Base-by-base conservation (phyloP, 2,797 vertebrate genomes). In the Sternotherus odoratus region DNA sequence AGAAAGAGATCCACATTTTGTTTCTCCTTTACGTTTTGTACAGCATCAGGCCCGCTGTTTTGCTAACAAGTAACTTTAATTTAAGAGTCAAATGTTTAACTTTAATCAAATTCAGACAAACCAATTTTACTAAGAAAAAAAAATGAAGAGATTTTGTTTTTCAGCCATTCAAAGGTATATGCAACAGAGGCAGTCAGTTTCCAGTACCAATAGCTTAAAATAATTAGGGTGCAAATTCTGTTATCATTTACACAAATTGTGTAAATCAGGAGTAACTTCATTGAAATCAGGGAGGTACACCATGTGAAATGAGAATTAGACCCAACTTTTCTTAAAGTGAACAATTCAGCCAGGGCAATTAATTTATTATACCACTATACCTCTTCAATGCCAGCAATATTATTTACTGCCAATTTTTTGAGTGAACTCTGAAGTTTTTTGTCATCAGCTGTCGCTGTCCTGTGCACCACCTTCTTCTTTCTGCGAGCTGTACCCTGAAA, bases 381-480 rank as follows among this genome's bases (percentile, higher is more conserved):
- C 99, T 99, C 99, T 98, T 99, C 99, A 91, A 99, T 99, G 88
- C 99, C 99, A 95, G 99, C 99, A 93, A 99, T 99, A 97, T 99
- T 99, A 98, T 99, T 99, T 96, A 99, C 99, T 66, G 99, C 99
- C 97, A 99, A 98, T 95, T 99, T 99, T 98, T 99, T 99, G 97
- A 99, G 98, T 12, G 99, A 99, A 96, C 99, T 99, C 97, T 99
- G 99, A 91, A 99, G 99, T 97, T 99, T 99, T 97, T 99, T 99
- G 98, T 99, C 99, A 91, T 99, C 99, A 95, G 99, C 99, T 95
- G 99, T 99, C 77, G 99, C 99, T 19, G 99, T 99, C 98, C 99
- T 99, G 97, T 99, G 99, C 88, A 99, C 99, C 74, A 99, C 99
- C 99, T 99, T 99, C 98, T 99, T 99, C 99, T 99, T 99, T 98